Evolutionary conservation across 2,888 invertebrate genomes (phyloP).

Genomic region (Dastarcus helophoroides): DNA sequence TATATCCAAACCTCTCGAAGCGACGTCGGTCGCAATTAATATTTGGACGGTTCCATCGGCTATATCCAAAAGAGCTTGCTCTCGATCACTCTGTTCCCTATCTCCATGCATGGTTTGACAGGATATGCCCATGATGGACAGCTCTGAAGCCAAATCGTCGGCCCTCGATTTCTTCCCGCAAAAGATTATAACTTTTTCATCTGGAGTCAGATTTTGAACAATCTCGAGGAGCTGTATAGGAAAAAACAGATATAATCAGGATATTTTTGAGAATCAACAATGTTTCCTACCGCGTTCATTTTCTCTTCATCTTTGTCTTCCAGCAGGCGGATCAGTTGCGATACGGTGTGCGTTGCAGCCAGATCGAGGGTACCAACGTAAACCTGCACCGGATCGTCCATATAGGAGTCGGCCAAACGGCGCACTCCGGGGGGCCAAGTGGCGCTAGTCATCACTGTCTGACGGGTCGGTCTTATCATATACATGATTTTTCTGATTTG

Average conservation of each 20-base stretch:
- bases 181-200: conserved; percentile 84
- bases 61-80: conserved; percentile 76
- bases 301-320: conserved; percentile 59
- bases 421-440: conserved; percentile 90
- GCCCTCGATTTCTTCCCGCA: conserved; percentile 78
- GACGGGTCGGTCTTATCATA: conserved; percentile 75
- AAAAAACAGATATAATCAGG: neutral
- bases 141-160: conserved; percentile 70
- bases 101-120: conserved; percentile 84
- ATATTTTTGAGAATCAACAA: neutral
- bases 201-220: conserved; percentile 52
- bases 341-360: conserved; percentile 80
- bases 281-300: conserved; percentile 42
- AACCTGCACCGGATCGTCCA: conserved; percentile 82
- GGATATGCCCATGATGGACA: conserved; percentile 54
- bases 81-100: conserved; percentile 62
- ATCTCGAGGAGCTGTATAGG: conserved; percentile 53
- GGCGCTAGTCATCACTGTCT: conserved; percentile 94
- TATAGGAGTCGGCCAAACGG: conserved; percentile 72
- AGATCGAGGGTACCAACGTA: conserved; percentile 82
- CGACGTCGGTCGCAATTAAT: conserved; percentile 89
- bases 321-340: conserved; percentile 65
- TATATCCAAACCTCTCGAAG: conserved; percentile 88
- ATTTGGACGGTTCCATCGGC: conserved; percentile 67
- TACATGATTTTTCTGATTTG: conserved; percentile 75